Conservation (phyloP, 1,140 invertebrate species). For the Apis cerana region DNA sequence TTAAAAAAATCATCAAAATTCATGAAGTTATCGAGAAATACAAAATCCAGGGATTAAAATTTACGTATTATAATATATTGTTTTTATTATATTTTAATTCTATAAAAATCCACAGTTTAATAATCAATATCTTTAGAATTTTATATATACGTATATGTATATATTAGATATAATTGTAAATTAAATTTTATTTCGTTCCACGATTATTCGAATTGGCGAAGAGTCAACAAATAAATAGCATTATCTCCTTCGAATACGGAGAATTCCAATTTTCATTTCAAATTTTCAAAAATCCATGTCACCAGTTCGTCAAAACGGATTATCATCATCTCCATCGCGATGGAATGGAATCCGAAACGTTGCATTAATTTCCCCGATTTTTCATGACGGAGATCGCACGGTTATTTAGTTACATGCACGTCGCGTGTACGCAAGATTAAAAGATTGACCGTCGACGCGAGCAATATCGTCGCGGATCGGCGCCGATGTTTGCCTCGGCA, state of each 20-base stretch:
- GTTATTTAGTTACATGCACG: conserved; percentile 16
- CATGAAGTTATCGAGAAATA: no score
- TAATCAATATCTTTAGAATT: no score
- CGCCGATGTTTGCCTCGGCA: conserved; percentile 25
- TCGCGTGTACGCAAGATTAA: conserved; percentile 32
- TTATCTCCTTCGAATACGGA: background rate
- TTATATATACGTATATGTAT: no score
- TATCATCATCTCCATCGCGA: background rate
- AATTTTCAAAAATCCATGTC: background rate
- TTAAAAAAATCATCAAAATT: no score
- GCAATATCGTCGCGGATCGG: conserved; percentile 28
- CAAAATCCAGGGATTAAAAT: no score
- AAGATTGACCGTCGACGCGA: conserved; percentile 34
- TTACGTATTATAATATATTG: no score
- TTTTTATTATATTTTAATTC: no score
- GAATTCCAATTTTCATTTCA: background rate
- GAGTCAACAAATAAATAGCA: background rate
- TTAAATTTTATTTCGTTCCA: no score
- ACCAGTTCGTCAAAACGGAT: background rate
- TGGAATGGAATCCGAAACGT: background rate
- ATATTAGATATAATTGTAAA: no score
- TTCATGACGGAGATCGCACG: background rate
- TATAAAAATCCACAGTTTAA: no score
- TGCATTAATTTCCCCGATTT: conserved; percentile 25
- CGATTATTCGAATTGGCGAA: background rate